These are phyloP conservation scores for Yponomeuta plumbellus DNA, from an alignment of 2,888 invertebrate genomes.

Conservation along the genomic window DNA sequence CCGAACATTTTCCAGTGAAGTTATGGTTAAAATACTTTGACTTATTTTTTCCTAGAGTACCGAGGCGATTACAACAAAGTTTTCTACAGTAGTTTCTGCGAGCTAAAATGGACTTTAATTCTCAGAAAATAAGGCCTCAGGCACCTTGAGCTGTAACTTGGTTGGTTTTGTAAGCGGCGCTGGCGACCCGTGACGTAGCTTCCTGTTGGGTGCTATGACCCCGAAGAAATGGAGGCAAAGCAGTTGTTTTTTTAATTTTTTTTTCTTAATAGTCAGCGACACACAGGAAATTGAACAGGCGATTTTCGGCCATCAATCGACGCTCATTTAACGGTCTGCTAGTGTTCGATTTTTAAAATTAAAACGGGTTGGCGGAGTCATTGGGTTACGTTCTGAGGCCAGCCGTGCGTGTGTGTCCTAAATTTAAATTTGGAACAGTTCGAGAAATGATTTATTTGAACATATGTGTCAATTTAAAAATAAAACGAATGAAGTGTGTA, in stretches of 20 bases:
- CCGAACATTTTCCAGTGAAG: background rate
- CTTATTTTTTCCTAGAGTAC: background rate
- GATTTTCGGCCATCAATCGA: slow-evolving; percentile 44
- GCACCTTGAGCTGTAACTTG: background rate
- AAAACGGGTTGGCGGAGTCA: slow-evolving; percentile 14
- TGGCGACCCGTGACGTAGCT: slow-evolving; percentile 69
- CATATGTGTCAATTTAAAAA: background rate
- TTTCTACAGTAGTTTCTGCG: background rate
- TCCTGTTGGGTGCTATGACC: slow-evolving; percentile 76
- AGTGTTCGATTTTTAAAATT: slow-evolving; percentile 32
- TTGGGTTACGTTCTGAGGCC: slow-evolving; percentile 6
- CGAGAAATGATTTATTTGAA: background rate
- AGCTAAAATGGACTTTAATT: background rate
- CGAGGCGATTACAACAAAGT: background rate
- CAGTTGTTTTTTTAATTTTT: slow-evolving; percentile 42
- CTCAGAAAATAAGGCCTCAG: background rate
- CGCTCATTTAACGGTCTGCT: slow-evolving; percentile 62
- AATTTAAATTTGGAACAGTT: background rate
- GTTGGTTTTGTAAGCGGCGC: slow-evolving; percentile 56
- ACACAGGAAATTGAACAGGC: slow-evolving; percentile 60
- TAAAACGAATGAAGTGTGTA: background rate
- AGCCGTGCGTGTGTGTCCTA: slow-evolving; percentile 1
- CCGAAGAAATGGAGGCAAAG: slow-evolving; percentile 62
- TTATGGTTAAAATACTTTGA: background rate
- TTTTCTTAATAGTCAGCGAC: slow-evolving; percentile 54